Evolutionary conservation across 2,888 invertebrate genomes (phyloP).

Genomic region (Hemistola chrysoprasaria): DNA sequence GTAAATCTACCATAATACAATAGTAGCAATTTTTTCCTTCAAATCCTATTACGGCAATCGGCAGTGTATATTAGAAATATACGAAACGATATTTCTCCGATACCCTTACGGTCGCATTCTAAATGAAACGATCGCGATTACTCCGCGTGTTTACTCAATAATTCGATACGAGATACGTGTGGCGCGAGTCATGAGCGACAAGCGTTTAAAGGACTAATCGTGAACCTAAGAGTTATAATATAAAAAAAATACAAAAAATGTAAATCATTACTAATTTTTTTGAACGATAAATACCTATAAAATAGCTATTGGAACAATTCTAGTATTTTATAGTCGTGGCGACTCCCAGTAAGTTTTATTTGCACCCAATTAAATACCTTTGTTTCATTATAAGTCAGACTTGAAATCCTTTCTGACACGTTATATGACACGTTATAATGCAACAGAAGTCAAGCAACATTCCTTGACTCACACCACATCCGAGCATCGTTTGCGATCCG

Average conservation of each 20-base stretch:
- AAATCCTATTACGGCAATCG: conserved; percentile 59
- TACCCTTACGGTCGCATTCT: conserved; percentile 66
- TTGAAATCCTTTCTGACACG: too few species aligned
- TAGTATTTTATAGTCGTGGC: too few species aligned
- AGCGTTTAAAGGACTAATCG: neutral
- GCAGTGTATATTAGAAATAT: conserved; percentile 63
- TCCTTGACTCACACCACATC: conserved; percentile 34
- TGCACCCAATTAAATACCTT: too few species aligned
- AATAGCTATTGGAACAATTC: too few species aligned
- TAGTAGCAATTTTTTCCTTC: conserved; percentile 34
- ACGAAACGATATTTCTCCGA: conserved; percentile 60
- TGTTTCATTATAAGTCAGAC: too few species aligned
- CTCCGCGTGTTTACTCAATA: conserved; percentile 79
- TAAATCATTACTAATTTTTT: too few species aligned
- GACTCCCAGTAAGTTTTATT: too few species aligned
- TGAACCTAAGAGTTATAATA: too few species aligned
- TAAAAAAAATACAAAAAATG: too few species aligned
- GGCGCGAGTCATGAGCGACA: conserved; percentile 32
- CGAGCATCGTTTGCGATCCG: conserved; percentile 67
- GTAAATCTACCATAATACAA: conserved; percentile 14
- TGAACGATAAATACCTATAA: too few species aligned
- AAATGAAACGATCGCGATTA: conserved; percentile 75
- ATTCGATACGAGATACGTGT: conserved; percentile 68
- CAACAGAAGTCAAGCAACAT: conserved; percentile 1
- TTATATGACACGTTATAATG: too few species aligned